Base-by-base conservation (phyloP, 2,888 invertebrate species). In the Resseliella maxima region DNA sequence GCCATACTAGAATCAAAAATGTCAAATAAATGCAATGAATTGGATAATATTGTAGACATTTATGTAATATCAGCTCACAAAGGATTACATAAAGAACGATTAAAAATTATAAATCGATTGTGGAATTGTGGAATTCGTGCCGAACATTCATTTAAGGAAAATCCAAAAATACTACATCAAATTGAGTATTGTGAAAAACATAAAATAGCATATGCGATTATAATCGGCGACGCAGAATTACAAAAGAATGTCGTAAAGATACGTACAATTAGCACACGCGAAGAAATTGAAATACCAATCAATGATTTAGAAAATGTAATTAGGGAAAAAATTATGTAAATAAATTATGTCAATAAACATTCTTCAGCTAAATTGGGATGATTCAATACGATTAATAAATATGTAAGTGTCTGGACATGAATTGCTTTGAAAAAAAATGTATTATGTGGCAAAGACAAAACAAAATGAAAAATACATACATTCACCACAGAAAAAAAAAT, bases 21-120 rank as follows among this genome's bases (percentile, higher is more conserved):
- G 41, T 93, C 94, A 0, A 93, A 93, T 1, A 92, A 93, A 3
- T 94, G 94, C 3, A 90, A 92, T 0, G 94, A 95, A 89, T 94
- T 98, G 45, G 97, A 98, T 0, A 95, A 94, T 46, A 96, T 97
- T 88, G 95, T 98, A 0, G 94, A 99, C 89, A 97, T 98, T 0
- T 99, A 94, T 91, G 97, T 99, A 8, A 97, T 97, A 0, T 96
- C 98, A 0, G 99, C 99, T 6, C 99, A 99, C 92, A 99, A 99
- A 91, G 97, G 98, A 90, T 93, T 99, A 89, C 93, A 97, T 12
- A 96, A 97, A 88, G 96, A 98, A 89, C 93, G 99, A 85, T 94
- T 99, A 94, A 94, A 94, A 90, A 92, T 99, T 86, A 94, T 97
- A 88, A 92, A 93, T 24, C 94, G 95, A 88, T 92, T 99, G 18